Conservation (phyloP, 2,797 vertebrate genomes). For the Clarias fuscus region DNA sequence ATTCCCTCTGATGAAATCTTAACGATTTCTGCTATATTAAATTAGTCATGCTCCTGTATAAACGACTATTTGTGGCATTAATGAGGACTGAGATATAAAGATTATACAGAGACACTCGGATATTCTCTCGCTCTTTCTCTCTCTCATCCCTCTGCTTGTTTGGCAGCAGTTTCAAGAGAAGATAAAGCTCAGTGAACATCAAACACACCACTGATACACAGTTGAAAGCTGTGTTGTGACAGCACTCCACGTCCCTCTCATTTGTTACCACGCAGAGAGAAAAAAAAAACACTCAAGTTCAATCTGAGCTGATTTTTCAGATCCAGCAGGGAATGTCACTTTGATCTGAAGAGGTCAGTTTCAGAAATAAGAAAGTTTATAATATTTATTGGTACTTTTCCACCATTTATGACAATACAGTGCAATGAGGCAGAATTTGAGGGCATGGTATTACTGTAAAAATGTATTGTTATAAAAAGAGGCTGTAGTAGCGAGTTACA, state of each 20-base stretch:
- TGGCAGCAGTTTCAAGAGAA: slow-evolving; percentile 53
- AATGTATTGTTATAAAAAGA: no score
- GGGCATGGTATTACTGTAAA: no score
- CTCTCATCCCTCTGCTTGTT: slow-evolving; percentile 39
- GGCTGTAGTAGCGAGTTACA: no score
- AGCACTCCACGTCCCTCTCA: slow-evolving; percentile 42
- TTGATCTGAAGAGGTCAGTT: not conserved
- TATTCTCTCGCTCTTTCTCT: not conserved
- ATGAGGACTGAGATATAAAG: slow-evolving; percentile 22
- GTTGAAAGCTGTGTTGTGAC: slow-evolving; percentile 48
- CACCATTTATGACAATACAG: no score
- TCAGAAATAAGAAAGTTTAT: not conserved
- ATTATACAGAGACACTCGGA: slow-evolving; percentile 34
- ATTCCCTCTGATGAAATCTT: not conserved
- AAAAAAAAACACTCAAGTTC: slow-evolving; percentile 16
- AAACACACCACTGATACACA: slow-evolving; percentile 47
- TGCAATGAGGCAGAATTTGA: not conserved
- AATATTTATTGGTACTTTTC: not conserved
- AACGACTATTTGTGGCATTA: not conserved
- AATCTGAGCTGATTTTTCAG: slow-evolving; percentile 20
- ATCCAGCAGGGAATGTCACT: slow-evolving; percentile 4
- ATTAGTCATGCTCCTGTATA: not conserved
- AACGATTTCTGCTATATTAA: not conserved
- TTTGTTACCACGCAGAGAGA: slow-evolving; percentile 45
- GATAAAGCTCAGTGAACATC: slow-evolving; percentile 51